These are phyloP conservation scores for Drosophila picticornis DNA, from an alignment of 2,888 invertebrate species.

Conservation along the genomic window DNA sequence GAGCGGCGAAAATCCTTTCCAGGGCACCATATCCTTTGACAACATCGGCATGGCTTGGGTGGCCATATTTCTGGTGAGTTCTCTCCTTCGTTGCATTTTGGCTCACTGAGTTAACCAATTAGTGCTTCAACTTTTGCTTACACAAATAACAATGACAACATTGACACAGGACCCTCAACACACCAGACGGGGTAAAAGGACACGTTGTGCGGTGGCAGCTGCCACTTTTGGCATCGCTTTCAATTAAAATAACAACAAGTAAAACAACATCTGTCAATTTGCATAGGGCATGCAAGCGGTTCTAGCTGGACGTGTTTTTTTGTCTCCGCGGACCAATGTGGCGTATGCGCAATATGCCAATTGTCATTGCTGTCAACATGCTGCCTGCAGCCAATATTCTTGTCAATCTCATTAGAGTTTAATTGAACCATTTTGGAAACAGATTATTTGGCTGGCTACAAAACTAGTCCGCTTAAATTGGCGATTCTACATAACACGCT, in stretches of 20 bases:
- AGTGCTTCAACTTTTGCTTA: conserved; percentile 52
- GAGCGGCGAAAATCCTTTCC: conserved; percentile 98
- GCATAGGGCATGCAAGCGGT: conserved; percentile 38
- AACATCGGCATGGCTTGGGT: conserved; percentile 99
- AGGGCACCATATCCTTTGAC: conserved; percentile 99
- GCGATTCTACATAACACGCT: neutral
- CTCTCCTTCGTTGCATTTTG: conserved; percentile 3
- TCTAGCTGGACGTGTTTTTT: neutral
- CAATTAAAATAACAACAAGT: conserved; percentile 40
- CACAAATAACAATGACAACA: conserved; percentile 60
- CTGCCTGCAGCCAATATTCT: conserved; percentile 15
- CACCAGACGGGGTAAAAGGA: conserved; percentile 53
- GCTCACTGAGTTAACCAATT: conserved; percentile 53
- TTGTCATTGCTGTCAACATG: conserved; percentile 12
- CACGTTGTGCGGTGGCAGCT: conserved; percentile 50
- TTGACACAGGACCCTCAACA: conserved; percentile 34
- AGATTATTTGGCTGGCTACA: conserved; percentile 19
- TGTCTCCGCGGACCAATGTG: conserved; percentile 19
- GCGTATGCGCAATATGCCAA: conserved; percentile 47
- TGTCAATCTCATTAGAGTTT: conserved; percentile 33
- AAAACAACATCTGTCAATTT: conserved; percentile 48
- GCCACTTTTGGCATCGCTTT: conserved; percentile 57
- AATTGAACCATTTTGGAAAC: conserved; percentile 39
- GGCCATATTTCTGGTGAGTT: conserved; percentile 98
- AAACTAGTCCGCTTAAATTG: conserved; percentile 6